A percentile compares a stretch with the other conserved stretches of the same genome.
Evolutionary conservation across 1,140 invertebrate genomes (phyloP).

Genomic region (Protaetia brevitarsis): DNA sequence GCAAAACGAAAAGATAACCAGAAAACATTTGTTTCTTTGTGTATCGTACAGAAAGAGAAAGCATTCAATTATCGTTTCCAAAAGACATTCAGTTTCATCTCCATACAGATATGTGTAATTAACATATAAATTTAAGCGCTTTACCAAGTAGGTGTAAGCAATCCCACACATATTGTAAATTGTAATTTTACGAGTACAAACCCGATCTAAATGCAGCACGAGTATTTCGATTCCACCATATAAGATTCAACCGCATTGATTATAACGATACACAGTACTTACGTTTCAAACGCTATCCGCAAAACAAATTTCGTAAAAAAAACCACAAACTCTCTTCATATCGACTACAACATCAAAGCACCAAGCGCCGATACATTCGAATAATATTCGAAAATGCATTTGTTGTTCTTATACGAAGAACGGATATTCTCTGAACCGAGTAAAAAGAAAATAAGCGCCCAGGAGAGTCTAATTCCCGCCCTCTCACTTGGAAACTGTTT

Average conservation of each 20-base stretch:
- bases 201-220: neutral
- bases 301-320: neutral
- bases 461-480: constrained; percentile 31
- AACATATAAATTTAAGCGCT: neutral
- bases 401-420: neutral
- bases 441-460: constrained; percentile 27
- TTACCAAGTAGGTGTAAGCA: neutral
- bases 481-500: constrained; percentile 38
- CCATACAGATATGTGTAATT: neutral
- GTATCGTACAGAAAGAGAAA: neutral
- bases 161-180: neutral
- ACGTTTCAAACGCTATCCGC: neutral
- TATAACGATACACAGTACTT: neutral
- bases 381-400: neutral
- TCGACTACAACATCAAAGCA: neutral
- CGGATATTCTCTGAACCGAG: neutral
- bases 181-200: neutral
- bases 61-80: constrained; percentile 1
- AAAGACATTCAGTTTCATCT: neutral
- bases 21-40: neutral
- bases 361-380: neutral
- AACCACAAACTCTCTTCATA: neutral
- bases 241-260: neutral
- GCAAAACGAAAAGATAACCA: neutral
- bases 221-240: neutral